These are phyloP conservation scores for Byasa hedistus DNA, from an alignment of 2,888 invertebrate species.

Conservation along the genomic window DNA sequence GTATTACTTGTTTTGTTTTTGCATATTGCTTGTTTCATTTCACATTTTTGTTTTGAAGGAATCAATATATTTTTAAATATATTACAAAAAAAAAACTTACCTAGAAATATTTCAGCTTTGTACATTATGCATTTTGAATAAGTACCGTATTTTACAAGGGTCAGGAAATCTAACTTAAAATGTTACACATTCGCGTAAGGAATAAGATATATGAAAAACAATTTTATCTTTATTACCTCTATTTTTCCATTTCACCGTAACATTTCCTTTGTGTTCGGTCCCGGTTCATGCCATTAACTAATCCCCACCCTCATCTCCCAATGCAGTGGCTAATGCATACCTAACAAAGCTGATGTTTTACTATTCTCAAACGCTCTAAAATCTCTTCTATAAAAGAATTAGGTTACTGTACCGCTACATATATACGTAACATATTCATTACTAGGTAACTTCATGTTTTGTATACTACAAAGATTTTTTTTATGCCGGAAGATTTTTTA, in stretches of 20 bases:
- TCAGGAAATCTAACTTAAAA: background rate
- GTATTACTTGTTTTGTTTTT: background rate
- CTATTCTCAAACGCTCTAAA: conserved; percentile 38
- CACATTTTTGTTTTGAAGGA: no score
- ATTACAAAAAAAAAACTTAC: no score
- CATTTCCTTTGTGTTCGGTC: conserved; percentile 46
- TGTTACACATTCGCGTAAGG: background rate
- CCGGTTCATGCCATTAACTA: conserved; percentile 47
- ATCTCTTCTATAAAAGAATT: conserved; percentile 25
- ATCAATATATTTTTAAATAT: no score
- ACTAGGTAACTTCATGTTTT: background rate
- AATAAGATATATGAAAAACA: conserved; percentile 33
- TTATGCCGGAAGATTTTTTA: no score
- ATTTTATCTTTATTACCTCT: conserved; percentile 40
- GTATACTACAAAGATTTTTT: background rate
- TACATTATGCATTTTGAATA: background rate
- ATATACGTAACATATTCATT: conserved; percentile 1
- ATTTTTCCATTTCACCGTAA: conserved; percentile 41
- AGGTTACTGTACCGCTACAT: conserved; percentile 15
- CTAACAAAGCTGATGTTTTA: conserved; percentile 43
- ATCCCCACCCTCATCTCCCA: conserved; percentile 47
- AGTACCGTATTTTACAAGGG: background rate
- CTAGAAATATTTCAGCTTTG: no score
- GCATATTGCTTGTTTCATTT: background rate
- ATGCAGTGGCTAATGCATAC: conserved; percentile 55